phyloP scores from a whole-genome alignment of 2,113 vertebrate species.

The Chelonoidis abingdonii region DNA sequence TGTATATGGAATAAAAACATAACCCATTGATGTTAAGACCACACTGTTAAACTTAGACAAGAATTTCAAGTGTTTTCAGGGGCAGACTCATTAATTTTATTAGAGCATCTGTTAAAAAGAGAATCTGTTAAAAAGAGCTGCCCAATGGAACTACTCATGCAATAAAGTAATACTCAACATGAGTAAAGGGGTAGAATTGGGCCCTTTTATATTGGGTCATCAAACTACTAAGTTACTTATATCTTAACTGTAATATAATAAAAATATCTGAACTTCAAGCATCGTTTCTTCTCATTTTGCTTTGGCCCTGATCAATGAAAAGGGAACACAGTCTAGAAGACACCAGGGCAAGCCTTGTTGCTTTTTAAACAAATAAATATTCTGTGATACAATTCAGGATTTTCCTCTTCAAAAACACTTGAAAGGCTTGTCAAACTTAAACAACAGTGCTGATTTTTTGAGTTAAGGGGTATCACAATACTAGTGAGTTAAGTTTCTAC shows the following conservation, averaged over 20 bases:
- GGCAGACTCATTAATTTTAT: background rate
- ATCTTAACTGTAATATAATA: background rate
- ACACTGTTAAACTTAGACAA: background rate
- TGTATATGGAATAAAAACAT: constrained; percentile 71
- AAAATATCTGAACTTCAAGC: background rate
- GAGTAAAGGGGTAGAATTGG: background rate
- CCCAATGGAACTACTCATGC: background rate
- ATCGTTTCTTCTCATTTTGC: background rate
- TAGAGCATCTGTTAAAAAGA: background rate
- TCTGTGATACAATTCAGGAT: background rate
- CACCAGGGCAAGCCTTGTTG: background rate
- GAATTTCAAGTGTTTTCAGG: background rate
- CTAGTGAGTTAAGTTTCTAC: constrained; percentile 66
- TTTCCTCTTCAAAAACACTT: background rate
- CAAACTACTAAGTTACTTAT: background rate
- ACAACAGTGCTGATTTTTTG: background rate
- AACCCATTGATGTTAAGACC: constrained; percentile 2
- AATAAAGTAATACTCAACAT: background rate
- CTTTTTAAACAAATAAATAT: background rate
- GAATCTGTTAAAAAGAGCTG: background rate
- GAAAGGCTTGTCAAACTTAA: background rate
- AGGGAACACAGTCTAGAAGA: background rate
- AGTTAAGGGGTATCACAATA: constrained; percentile 30
- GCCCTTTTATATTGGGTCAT: background rate
- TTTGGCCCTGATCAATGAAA: constrained; percentile 5